A percentile compares a stretch with the other conserved stretches of the same genome.
Conservation (phyloP, 2,888 invertebrate genomes). For the Synergus umbraculus region DNA sequence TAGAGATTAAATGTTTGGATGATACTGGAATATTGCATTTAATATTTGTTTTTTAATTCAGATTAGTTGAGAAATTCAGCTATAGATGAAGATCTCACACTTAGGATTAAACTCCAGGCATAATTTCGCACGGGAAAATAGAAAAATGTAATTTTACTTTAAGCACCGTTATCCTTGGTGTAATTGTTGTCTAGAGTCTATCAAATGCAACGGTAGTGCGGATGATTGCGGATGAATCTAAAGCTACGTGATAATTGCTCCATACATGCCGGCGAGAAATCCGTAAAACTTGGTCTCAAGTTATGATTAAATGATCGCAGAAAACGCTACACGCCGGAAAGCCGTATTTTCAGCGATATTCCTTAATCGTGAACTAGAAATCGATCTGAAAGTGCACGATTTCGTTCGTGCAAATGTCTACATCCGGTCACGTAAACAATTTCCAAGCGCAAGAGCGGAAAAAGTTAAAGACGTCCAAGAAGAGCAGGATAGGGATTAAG, state of each 20-base stretch:
- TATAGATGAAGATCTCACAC: not conserved
- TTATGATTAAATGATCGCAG: constrained; percentile 33
- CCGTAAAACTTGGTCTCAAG: constrained; percentile 18
- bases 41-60: too few relatives aligned
- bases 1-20: not conserved
- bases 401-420: constrained; percentile 56
- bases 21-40: not conserved
- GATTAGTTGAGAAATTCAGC: too few relatives aligned
- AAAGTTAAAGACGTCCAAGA: constrained; percentile 24
- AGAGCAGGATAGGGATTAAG: not conserved
- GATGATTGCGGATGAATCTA: constrained; percentile 30
- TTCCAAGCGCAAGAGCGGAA: constrained; percentile 37
- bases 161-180: not conserved
- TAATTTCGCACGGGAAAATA: not conserved
- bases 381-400: constrained; percentile 37
- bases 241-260: constrained; percentile 36
- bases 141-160: not conserved
- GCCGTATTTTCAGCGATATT: not conserved
- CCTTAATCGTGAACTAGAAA: not conserved
- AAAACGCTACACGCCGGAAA: not conserved
- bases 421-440: constrained; percentile 68
- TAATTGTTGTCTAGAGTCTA: constrained; percentile 26
- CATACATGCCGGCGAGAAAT: constrained; percentile 18
- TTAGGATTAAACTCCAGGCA: not conserved
- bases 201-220: constrained; percentile 15